These are phyloP conservation scores for Portunus trituberculatus DNA, from an alignment of 1,140 invertebrate genomes.

Conservation along the genomic window DNA sequence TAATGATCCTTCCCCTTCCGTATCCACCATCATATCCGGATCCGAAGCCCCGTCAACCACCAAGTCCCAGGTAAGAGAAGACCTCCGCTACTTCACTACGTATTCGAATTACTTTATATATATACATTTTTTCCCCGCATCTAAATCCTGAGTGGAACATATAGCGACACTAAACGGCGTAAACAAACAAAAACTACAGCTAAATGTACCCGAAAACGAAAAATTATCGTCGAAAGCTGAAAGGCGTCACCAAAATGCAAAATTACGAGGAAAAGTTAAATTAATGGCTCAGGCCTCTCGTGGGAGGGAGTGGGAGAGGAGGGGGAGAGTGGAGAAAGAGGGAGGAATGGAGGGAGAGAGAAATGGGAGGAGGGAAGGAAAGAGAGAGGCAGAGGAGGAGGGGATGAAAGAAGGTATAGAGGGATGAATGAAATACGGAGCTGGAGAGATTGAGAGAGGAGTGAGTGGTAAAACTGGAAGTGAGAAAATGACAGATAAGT, in stretches of 20 bases:
- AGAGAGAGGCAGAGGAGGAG: not conserved
- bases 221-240: constrained; percentile 64
- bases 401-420: not conserved
- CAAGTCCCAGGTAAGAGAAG: not conserved
- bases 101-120: constrained; percentile 37
- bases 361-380: not conserved
- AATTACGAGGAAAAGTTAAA: constrained; percentile 71
- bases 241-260: constrained; percentile 65
- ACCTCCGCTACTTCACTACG: not conserved
- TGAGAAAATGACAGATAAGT: not conserved
- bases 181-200: constrained; percentile 50
- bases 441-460: not conserved
- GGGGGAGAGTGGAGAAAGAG: not conserved
- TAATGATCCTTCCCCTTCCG: too few species aligned
- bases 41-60: not conserved
- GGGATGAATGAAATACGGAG: not conserved
- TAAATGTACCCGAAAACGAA: constrained; percentile 67
- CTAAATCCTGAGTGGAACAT: constrained; percentile 26
- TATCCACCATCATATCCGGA: not conserved
- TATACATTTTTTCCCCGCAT: not conserved
- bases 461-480: not conserved
- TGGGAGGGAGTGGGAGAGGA: not conserved
- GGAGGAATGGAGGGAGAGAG: not conserved
- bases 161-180: constrained; percentile 52
- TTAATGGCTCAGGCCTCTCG: constrained; percentile 53